Percentiles rank a stretch among this genome's conserved stretches.
These are phyloP conservation scores for Caenorhabditis remanei DNA, from an alignment of 1,140 invertebrate species.

Conservation along the genomic window DNA sequence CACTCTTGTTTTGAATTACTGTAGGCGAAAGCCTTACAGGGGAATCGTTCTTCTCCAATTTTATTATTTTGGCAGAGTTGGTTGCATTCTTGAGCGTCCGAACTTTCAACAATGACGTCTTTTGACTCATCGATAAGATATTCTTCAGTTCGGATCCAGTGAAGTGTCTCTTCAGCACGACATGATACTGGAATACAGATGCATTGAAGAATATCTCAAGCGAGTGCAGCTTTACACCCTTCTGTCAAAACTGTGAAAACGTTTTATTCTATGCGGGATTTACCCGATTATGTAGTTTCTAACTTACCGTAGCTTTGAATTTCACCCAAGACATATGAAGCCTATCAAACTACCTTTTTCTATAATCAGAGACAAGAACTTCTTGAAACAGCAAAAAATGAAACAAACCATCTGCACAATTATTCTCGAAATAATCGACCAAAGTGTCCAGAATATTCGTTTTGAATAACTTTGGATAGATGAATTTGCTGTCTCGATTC, in stretches of 20 bases:
- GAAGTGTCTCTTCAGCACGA: conserved; percentile 61
- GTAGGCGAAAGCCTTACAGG: conserved; percentile 76
- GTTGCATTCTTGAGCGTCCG: conserved; percentile 71
- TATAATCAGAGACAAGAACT: no score
- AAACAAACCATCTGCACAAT: conserved; percentile 72
- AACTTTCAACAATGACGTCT: conserved; percentile 72
- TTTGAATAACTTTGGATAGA: conserved; percentile 53
- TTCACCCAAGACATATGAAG: no score
- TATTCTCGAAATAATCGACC: conserved; percentile 77
- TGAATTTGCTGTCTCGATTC: conserved; percentile 70
- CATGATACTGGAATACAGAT: conserved; percentile 70
- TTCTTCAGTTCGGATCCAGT: conserved; percentile 74
- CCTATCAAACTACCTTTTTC: no score
- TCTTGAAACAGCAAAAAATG: no score
- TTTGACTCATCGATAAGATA: conserved; percentile 70
- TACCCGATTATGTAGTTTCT: no score
- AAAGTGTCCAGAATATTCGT: conserved; percentile 64
- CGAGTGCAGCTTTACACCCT: no score
- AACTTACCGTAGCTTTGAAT: no score
- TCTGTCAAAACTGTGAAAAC: no score
- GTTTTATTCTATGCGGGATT: no score
- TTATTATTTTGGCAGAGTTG: conserved; percentile 73
- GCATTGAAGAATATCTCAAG: background rate
- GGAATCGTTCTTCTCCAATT: conserved; percentile 71
- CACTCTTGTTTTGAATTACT: conserved; percentile 71